Conservation (phyloP, 1,140 invertebrate species). For the Dinoponera quadriceps region DNA sequence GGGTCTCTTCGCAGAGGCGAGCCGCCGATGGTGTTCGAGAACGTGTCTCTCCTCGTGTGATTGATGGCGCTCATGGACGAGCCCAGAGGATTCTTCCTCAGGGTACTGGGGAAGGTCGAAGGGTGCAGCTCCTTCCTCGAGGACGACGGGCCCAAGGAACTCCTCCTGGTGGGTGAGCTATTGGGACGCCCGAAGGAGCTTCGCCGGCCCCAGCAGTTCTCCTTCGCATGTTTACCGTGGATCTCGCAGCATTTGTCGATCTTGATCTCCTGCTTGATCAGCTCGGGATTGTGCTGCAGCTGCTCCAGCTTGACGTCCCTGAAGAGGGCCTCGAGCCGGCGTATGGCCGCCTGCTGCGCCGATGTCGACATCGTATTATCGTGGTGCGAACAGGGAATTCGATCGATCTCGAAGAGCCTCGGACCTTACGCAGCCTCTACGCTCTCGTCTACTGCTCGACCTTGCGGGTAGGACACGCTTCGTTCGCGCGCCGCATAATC, state of each 20-base stretch:
- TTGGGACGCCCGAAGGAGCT: constrained; percentile 83
- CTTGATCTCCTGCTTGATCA: constrained; percentile 86
- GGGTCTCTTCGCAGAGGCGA: constrained; percentile 76
- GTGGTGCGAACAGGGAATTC: background rate
- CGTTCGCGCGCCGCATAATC: constrained; percentile 35
- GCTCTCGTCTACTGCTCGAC: constrained; percentile 25
- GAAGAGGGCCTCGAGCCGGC: constrained; percentile 90
- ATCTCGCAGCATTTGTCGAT: constrained; percentile 89
- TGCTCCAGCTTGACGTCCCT: constrained; percentile 88
- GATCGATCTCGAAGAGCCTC: no score
- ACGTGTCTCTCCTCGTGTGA: constrained; percentile 76
- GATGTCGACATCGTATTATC: constrained; percentile 83
- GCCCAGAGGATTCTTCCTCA: constrained; percentile 87
- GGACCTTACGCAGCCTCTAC: no score
- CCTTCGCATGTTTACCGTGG: constrained; percentile 88
- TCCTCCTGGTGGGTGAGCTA: constrained; percentile 83
- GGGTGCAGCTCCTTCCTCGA: constrained; percentile 88
- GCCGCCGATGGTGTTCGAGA: constrained; percentile 67
- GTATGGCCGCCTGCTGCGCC: constrained; percentile 88
- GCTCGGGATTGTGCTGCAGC: constrained; percentile 80
- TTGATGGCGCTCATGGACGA: constrained; percentile 85
- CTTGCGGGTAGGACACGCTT: background rate
- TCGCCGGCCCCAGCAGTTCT: constrained; percentile 85
- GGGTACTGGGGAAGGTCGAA: constrained; percentile 88
- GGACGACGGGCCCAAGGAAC: constrained; percentile 87